Conservation (phyloP, 2,888 invertebrate genomes). For the Leptopilina drosophilae region DNA sequence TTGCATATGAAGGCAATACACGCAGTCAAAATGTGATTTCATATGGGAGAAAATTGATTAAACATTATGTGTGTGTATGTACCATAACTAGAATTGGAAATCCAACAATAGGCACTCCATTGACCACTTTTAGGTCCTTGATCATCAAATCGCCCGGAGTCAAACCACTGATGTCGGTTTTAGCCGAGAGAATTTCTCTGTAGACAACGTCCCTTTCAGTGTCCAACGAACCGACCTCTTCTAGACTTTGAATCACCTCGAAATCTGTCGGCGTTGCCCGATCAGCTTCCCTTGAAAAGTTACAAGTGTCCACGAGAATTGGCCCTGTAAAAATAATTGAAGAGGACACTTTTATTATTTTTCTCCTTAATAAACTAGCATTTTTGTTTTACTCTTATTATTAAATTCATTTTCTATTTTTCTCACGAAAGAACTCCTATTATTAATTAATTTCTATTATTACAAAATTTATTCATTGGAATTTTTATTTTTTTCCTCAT, state of each 20-base stretch:
- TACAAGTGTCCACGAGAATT: constrained; percentile 89
- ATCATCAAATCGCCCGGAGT: constrained; percentile 83
- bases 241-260: constrained; percentile 80
- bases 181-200: constrained; percentile 80
- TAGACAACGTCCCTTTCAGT: constrained; percentile 74
- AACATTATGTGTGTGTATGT: constrained; percentile 76
- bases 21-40: not conserved
- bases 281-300: constrained; percentile 83
- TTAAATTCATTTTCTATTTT: too few relatives aligned
- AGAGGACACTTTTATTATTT: not conserved
- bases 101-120: constrained; percentile 80
- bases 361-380: too few relatives aligned
- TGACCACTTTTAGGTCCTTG: constrained; percentile 86
- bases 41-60: constrained; percentile 27
- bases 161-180: constrained; percentile 83
- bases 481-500: too few relatives aligned
- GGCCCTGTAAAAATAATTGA: constrained; percentile 80
- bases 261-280: constrained; percentile 84
- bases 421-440: too few relatives aligned
- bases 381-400: too few relatives aligned
- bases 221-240: constrained; percentile 77
- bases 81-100: constrained; percentile 81
- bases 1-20: constrained; percentile 26
- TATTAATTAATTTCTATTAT: too few relatives aligned
- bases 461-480: too few relatives aligned